These are phyloP conservation scores for Campoletis sonorensis DNA, from an alignment of 1,140 invertebrate species.

Conservation along the genomic window DNA sequence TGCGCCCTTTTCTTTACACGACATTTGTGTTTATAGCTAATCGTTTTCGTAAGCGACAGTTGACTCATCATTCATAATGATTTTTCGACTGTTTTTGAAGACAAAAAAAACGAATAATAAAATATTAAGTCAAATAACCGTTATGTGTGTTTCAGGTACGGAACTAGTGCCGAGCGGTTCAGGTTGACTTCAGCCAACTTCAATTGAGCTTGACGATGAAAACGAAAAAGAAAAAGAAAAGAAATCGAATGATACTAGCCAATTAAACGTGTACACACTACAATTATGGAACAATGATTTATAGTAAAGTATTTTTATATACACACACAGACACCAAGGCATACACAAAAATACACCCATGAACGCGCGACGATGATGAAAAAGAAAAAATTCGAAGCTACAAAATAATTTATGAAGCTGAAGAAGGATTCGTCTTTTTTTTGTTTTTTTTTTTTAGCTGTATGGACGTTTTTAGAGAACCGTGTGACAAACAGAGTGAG, in stretches of 20 bases:
- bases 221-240: conserved; percentile 14
- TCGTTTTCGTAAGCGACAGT: too few species aligned
- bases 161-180: conserved; percentile 72
- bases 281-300: conserved; percentile 33
- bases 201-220: conserved; percentile 24
- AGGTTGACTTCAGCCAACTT: conserved; percentile 47
- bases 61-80: too few species aligned
- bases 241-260: conserved; percentile 34
- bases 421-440: neutral
- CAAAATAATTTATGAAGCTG: neutral
- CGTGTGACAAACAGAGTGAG: neutral
- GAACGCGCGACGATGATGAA: conserved; percentile 21
- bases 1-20: too few species aligned
- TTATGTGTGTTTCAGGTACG: conserved; percentile 70
- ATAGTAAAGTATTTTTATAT: conserved; percentile 45
- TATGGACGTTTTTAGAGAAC: neutral
- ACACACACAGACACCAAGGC: neutral
- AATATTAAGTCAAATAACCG: neutral
- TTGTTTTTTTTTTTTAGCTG: neutral
- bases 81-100: too few species aligned
- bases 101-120: too few species aligned
- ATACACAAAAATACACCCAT: conserved; percentile 20
- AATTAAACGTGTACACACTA: conserved; percentile 33
- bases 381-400: neutral
- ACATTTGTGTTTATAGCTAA: too few species aligned